Evolutionary conservation across 2,888 invertebrate species (phyloP).

Genomic region (Acanthosepion esculentum): DNA sequence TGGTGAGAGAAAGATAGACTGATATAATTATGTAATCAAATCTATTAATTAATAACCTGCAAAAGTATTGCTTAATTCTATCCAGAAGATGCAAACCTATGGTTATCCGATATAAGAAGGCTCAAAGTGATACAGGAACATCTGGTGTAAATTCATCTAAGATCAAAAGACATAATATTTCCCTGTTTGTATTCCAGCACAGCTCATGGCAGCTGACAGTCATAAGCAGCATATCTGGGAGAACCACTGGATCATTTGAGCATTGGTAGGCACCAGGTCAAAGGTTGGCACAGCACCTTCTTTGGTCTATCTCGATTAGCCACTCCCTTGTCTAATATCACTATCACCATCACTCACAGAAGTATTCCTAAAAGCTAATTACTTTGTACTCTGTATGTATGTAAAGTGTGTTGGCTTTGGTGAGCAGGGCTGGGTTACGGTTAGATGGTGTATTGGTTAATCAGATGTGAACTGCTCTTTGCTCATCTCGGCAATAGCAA

Average conservation of each 20-base stretch:
- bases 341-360: neutral
- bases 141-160: neutral
- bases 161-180: neutral
- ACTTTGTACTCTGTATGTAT: neutral
- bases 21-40: neutral
- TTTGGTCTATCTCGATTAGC: neutral
- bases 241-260: neutral
- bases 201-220: neutral
- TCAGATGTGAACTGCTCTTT: neutral
- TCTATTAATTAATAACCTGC: neutral
- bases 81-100: neutral
- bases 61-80: neutral
- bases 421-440: neutral
- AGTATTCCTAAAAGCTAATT: neutral
- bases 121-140: neutral
- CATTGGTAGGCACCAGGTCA: neutral
- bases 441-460: neutral
- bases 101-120: neutral
- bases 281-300: neutral
- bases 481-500: neutral
- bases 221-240: neutral
- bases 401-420: neutral
- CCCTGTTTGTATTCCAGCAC: neutral
- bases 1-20: too few species aligned
- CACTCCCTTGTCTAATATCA: neutral